phyloP scores from a whole-genome alignment of 1,140 invertebrate genomes.

The Drosophila hydei region DNA sequence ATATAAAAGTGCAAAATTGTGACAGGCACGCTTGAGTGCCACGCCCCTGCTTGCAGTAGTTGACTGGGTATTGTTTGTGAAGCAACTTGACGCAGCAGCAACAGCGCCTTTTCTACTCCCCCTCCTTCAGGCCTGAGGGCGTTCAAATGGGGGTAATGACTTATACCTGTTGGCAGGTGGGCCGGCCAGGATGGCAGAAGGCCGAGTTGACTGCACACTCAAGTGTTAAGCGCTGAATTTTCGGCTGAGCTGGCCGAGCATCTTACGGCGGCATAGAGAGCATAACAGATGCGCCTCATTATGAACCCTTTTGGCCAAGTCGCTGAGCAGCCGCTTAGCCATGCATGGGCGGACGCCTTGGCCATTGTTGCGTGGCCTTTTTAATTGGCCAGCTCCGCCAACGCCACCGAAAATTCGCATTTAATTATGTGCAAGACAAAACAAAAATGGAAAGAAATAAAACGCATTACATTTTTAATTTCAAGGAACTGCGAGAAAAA shows the following conservation, averaged over 20 bases:
- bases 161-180: slow-evolving; percentile 53
- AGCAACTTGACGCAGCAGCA: slow-evolving; percentile 70
- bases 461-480: slow-evolving; percentile 76
- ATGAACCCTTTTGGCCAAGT: slow-evolving; percentile 34
- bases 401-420: slow-evolving; percentile 56
- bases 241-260: slow-evolving; percentile 34
- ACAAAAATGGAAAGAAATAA: slow-evolving; percentile 17
- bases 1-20: slow-evolving; percentile 71
- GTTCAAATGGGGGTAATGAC: slow-evolving; percentile 71
- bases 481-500: slow-evolving; percentile 39
- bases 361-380: slow-evolving; percentile 77
- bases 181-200: background rate
- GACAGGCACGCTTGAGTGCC: slow-evolving; percentile 72
- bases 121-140: slow-evolving; percentile 35
- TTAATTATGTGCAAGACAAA: slow-evolving; percentile 69
- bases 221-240: slow-evolving; percentile 33
- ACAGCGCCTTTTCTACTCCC: background rate
- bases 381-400: slow-evolving; percentile 65
- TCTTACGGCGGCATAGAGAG: slow-evolving; percentile 24
- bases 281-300: slow-evolving; percentile 43
- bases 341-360: slow-evolving; percentile 62
- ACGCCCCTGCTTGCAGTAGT: slow-evolving; percentile 20
- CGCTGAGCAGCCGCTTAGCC: slow-evolving; percentile 49
- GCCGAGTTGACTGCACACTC: slow-evolving; percentile 29
- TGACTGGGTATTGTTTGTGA: slow-evolving; percentile 69